Evolutionary conservation across 2,113 vertebrate genomes (phyloP).

Genomic region (Empidonax traillii): DNA sequence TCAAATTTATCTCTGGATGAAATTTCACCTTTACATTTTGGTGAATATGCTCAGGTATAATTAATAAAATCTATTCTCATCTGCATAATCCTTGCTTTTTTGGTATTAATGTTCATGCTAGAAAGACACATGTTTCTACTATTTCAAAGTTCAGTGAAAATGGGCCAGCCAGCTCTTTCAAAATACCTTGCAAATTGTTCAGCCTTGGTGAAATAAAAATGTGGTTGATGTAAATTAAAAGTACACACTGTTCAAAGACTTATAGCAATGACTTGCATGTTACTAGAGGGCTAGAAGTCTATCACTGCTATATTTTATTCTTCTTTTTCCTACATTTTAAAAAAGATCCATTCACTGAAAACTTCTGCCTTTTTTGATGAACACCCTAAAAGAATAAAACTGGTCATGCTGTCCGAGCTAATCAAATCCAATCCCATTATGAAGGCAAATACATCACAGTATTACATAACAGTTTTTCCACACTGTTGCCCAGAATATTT

Average conservation of each 20-base stretch:
- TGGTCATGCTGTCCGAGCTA: not conserved
- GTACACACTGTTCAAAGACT: not conserved
- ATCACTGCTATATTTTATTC: not conserved
- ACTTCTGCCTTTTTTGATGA: not conserved
- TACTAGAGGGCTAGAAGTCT: not conserved
- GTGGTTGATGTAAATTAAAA: not conserved
- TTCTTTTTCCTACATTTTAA: not conserved
- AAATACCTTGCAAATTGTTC: not conserved
- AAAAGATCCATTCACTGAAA: not conserved
- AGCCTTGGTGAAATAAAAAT: not conserved
- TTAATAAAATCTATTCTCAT: not conserved
- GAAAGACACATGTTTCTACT: not conserved
- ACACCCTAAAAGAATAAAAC: not conserved
- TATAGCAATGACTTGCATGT: not conserved
- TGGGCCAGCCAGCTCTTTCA: not conserved
- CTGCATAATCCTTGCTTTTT: not conserved
- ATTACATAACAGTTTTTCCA: not conserved
- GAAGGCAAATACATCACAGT: not conserved
- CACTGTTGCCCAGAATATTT: not conserved
- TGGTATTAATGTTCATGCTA: not conserved
- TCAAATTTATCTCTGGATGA: not conserved
- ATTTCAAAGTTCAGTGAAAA: not conserved
- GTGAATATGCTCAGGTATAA: not conserved
- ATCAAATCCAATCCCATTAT: not conserved
- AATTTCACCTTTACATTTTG: not conserved